phyloP scores from a whole-genome alignment of 1,140 invertebrate genomes.

The Drosophila virilis region DNA sequence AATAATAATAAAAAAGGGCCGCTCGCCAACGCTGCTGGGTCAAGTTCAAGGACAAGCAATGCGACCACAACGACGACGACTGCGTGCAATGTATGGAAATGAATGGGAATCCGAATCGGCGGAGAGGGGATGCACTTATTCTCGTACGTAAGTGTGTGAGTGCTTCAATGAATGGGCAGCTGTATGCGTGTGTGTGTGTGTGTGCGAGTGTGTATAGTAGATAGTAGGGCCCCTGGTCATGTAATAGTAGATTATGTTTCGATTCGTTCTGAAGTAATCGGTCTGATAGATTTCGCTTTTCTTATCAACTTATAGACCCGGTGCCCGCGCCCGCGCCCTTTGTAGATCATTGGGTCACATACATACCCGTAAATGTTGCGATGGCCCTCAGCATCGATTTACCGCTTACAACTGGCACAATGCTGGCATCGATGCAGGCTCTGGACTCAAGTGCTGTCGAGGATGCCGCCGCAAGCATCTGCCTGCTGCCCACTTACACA shows the following conservation, averaged over 20 bases:
- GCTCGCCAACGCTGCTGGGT: constrained; percentile 65
- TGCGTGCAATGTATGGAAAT: constrained; percentile 52
- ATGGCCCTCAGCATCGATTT: constrained; percentile 67
- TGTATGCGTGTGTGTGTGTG: background rate
- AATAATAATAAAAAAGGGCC: constrained; percentile 67
- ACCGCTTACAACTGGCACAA: constrained; percentile 73
- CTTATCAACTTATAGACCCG: constrained; percentile 39
- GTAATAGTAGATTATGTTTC: constrained; percentile 38
- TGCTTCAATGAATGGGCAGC: constrained; percentile 23
- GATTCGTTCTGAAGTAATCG: constrained; percentile 37
- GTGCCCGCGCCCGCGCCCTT: constrained; percentile 66
- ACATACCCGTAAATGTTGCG: constrained; percentile 17
- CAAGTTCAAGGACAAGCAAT: constrained; percentile 77
- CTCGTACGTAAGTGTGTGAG: constrained; percentile 5
- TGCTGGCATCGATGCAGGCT: background rate
- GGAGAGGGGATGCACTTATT: constrained; percentile 5
- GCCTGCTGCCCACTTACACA: constrained; percentile 21
- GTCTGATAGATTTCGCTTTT: constrained; percentile 63
- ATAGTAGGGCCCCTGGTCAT: constrained; percentile 17
- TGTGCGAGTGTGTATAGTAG: constrained; percentile 1
- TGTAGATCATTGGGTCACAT: constrained; percentile 79
- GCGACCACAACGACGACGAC: constrained; percentile 32
- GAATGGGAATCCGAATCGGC: constrained; percentile 51
- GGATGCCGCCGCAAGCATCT: constrained; percentile 18
- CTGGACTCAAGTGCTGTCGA: constrained; percentile 7